Evolutionary conservation across 2,113 vertebrate species (phyloP).

Genomic region (Xenopus tropicalis): UCB_Xtro_10.0 CM004447.2:18638501-18639000

Average conservation of each 20-base stretch:
- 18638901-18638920: slow-evolving; percentile 44
- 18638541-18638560: slow-evolving; percentile 35
- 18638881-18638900: slow-evolving; percentile 23
- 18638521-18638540: slow-evolving; percentile 19
- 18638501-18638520: neutral
- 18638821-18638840: slow-evolving; percentile 21
- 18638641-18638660: slow-evolving; percentile 45
- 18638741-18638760: slow-evolving; percentile 44
- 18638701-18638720: slow-evolving; percentile 39
- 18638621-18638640: slow-evolving; percentile 39
- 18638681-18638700: slow-evolving; percentile 42
- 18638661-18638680: slow-evolving; percentile 44
- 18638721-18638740: slow-evolving; percentile 46
- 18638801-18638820: slow-evolving; percentile 31
- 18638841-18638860: slow-evolving; percentile 30
- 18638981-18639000: slow-evolving; percentile 34
- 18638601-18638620: slow-evolving; percentile 43
- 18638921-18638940: slow-evolving; percentile 35
- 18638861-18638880: slow-evolving; percentile 30
- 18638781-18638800: slow-evolving; percentile 40
- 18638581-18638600: slow-evolving; percentile 41
- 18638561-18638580: slow-evolving; percentile 40
- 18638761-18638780: slow-evolving; percentile 30
- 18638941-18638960: slow-evolving; percentile 8
- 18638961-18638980: slow-evolving; percentile 13